Conservation (phyloP, 2,888 invertebrate genomes). For the Conus canariensis region DNA sequence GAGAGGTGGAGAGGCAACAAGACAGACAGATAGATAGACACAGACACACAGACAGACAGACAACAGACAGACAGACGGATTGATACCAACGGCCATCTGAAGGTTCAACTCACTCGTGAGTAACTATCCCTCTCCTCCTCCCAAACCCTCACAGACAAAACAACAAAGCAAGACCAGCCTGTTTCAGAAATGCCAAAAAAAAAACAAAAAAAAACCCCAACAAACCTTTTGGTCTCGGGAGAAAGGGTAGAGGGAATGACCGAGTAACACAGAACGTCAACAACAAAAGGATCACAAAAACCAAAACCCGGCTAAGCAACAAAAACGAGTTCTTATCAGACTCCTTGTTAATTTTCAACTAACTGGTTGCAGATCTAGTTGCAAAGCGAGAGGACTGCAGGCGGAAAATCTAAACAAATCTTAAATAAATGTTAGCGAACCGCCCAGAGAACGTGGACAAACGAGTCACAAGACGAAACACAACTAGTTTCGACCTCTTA, state of each 20-base stretch:
- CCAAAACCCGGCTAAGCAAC: not conserved
- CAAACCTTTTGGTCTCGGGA: not conserved
- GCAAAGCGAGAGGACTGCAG: too few relatives aligned
- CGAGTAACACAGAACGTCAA: not conserved
- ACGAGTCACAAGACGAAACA: too few relatives aligned
- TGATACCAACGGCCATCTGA: not conserved
- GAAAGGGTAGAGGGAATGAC: not conserved
- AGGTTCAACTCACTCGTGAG: too few relatives aligned
- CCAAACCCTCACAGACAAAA: too few relatives aligned
- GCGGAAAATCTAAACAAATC: too few relatives aligned
- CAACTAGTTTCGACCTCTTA: too few relatives aligned
- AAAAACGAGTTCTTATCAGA: not conserved
- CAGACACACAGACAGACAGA: too few relatives aligned
- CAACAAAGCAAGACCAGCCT: too few relatives aligned
- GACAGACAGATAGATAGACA: not conserved
- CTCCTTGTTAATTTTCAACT: too few relatives aligned
- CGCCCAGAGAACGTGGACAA: too few relatives aligned
- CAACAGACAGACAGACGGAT: not conserved
- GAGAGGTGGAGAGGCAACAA: not conserved
- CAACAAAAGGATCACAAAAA: not conserved
- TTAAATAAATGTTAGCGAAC: too few relatives aligned
- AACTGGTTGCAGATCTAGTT: not conserved
- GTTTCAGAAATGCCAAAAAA: not conserved
- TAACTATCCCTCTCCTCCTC: too few relatives aligned
- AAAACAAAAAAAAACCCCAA: not conserved